Base-by-base conservation (phyloP, 2,797 vertebrate species). In the Etheostoma nigrum region DNA sequence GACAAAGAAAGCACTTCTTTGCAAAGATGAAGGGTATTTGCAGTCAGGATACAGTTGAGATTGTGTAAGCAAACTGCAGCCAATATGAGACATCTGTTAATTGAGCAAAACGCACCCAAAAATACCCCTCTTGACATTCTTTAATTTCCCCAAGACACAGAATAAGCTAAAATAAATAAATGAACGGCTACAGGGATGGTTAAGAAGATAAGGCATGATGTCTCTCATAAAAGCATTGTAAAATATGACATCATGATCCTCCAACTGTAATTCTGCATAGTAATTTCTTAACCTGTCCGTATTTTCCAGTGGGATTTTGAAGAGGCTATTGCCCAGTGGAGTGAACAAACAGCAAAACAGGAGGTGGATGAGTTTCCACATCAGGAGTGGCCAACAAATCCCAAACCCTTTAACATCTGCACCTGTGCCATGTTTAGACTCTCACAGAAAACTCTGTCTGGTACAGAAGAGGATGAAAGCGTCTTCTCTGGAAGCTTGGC, bases 221-320 rank as follows among this genome's bases (percentile, higher is more conserved):
- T 10, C 13, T 33, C 2, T 8, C 44, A 23, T 21, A 16, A 15
- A n/a, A 59, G 16, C 3, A 51, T 33, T 2, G 7, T 47, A 44
- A 14, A 63, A 33, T 48, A 13, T 54, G 3, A 42, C 6, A 10
- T 47, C 6, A 16, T 13, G 36, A 62, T 64, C 33, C 18, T n/a
- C 73, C 8, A 13, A 0, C 19, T 68, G 18, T 44, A 19, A 66
- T 58, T 79, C n/a, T 59, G 4, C 1, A 9, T 77, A 1, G 71
- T 61, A 58, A 48, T 54, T 51, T 48, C 6, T 42, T 53, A 14
- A 78, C 62, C 7, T 84, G n/a, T 84, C 69, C 59, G 54, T 91
- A 21, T 89, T 87, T 79, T 83, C 13, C 89, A 96, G 95, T 95
- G 95, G 93, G 94, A 96, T 81, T 95, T 95, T 44, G 93, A 95